A percentile compares a stretch with the other conserved stretches of the same genome.
These are phyloP conservation scores for Galeopsomyia nigrocyanea DNA, from an alignment of 2,888 invertebrate genomes.

Conservation along the genomic window DNA sequence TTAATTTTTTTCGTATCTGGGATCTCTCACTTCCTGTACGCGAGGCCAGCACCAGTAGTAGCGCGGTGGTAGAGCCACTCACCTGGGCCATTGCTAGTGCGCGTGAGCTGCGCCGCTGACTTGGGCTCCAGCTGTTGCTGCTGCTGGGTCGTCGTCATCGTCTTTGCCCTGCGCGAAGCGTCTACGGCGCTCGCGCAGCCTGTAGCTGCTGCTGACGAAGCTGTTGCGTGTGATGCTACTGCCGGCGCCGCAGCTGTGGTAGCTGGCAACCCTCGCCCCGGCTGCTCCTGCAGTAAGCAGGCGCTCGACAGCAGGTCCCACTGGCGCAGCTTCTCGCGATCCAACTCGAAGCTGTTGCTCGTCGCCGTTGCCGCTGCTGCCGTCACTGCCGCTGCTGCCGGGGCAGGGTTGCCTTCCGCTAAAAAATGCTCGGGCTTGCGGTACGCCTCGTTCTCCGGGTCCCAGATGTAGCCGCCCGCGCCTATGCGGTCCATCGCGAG, in stretches of 20 bases:
- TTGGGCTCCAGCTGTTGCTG: not conserved
- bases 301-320: conserved; percentile 92
- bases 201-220: conserved; percentile 41
- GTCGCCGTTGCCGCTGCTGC: conserved; percentile 55
- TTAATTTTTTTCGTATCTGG: no score
- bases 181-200: conserved; percentile 42
- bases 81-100: conserved; percentile 55
- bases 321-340: conserved; percentile 87
- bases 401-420: conserved; percentile 70
- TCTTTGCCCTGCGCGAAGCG: conserved; percentile 23
- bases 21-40: conserved; percentile 58
- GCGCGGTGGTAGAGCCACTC: conserved; percentile 61
- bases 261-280: conserved; percentile 48
- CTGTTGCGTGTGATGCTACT: conserved; percentile 6
- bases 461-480: conserved; percentile 66
- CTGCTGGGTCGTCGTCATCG: conserved; percentile 25
- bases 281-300: conserved; percentile 67
- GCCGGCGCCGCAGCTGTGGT: conserved; percentile 21
- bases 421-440: conserved; percentile 67
- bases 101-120: conserved; percentile 35
- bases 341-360: conserved; percentile 72
- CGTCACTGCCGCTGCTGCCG: conserved; percentile 54
- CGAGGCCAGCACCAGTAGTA: conserved; percentile 58
- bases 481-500: conserved; percentile 68
- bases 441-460: conserved; percentile 66